A percentile compares a stretch with the other conserved stretches of the same genome.
These are phyloP conservation scores for Sebastes aleutianus DNA, from an alignment of 2,797 vertebrate genomes.

Conservation along the genomic window DNA sequence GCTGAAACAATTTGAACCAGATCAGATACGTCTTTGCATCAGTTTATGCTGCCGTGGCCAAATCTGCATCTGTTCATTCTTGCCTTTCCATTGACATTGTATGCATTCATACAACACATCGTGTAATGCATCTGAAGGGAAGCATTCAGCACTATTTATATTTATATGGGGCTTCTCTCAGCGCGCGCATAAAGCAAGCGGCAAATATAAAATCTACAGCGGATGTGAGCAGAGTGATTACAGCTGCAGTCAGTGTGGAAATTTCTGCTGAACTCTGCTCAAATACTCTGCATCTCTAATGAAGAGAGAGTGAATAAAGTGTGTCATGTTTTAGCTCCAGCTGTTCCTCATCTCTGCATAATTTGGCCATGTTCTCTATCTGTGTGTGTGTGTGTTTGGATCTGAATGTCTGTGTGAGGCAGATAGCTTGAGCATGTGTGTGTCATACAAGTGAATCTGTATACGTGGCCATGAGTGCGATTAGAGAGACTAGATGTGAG, in stretches of 20 bases:
- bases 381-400: conserved; percentile 4
- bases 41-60: background rate
- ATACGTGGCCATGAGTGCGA: conserved; percentile 20
- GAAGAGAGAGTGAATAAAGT: background rate
- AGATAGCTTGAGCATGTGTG: background rate
- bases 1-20: background rate
- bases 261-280: background rate
- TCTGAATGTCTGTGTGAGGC: background rate
- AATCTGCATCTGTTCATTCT: background rate
- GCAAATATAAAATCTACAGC: background rate
- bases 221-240: conserved; percentile 12
- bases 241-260: conserved; percentile 1
- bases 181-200: background rate
- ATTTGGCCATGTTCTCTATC: conserved; percentile 41
- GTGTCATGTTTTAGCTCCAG: conserved; percentile 40
- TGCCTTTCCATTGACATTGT: background rate
- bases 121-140: background rate
- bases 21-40: background rate
- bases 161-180: background rate
- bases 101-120: background rate
- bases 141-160: background rate
- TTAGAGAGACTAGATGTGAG: background rate
- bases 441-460: conserved; percentile 14
- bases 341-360: conserved; percentile 48
- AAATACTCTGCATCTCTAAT: background rate